phyloP scores from a whole-genome alignment of 2,113 vertebrate species.

The Melanocharis versteri region DNA sequence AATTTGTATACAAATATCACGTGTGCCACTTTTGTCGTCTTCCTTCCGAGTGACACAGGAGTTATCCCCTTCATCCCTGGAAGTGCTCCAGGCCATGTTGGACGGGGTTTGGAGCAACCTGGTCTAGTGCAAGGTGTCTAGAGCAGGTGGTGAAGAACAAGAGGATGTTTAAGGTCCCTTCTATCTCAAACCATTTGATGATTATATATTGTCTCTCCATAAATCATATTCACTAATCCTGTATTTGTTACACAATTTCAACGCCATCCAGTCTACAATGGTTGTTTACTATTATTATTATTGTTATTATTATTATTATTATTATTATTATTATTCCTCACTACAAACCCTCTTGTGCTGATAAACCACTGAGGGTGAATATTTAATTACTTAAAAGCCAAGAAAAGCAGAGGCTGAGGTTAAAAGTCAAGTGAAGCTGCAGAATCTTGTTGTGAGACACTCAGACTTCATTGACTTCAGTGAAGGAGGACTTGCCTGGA shows the following conservation, averaged over 20 bases:
- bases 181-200: background rate
- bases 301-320: background rate
- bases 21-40: background rate
- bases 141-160: background rate
- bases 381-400: background rate
- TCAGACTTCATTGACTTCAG: background rate
- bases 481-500: background rate
- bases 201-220: background rate
- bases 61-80: background rate
- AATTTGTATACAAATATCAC: background rate
- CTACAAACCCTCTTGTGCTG: background rate
- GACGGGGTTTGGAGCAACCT: background rate
- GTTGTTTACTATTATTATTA: background rate
- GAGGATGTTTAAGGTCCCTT: background rate
- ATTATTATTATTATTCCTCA: fast-evolving
- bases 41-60: background rate
- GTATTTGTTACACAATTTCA: background rate
- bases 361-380: background rate
- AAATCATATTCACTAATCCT: background rate
- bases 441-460: background rate
- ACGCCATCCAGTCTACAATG: background rate
- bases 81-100: background rate
- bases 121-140: background rate
- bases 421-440: background rate
- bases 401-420: background rate